Evolutionary conservation across 2,113 vertebrate species (phyloP), one percentile per base, ranked within the genome.

Genomic region (Eptatretus burgeri): DNA sequence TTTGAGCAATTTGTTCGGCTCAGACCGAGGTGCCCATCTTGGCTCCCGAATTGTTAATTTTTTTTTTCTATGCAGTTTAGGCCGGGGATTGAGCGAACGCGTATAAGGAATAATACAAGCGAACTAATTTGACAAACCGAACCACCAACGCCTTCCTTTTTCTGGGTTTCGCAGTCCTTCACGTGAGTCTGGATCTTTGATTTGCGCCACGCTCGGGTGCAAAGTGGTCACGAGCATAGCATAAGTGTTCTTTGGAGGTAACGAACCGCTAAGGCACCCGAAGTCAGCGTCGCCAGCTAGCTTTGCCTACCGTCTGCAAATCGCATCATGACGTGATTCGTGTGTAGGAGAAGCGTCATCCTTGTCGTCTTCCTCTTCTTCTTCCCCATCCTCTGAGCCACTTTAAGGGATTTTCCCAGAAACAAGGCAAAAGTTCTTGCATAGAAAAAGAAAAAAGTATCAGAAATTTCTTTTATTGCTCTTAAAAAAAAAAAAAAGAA

Each of bases 351-450:
- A 41, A 41, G 3, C 27, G 27, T 60, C 56, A 60, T n/a, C 20
- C 20, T 60, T 13, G 56, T 60, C 11, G 56, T 60, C n/a, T 60
- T 60, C 20, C 56, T 60, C 56, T 11, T n/a, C 56, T 17, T 11
- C n/a, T 20, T 20, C 56, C 10, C 56, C 56, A n/a, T 60, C 20
- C 56, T 60, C 20, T 60, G 56, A 60, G 56, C 56, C 56, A 60
- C 56, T 60, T 60, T 60, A 60, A 60, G 56, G 56, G 56, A 60
- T 20, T 60, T 60, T 20, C 20, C 56, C 27, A 41, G 27, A 41
- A 41, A 41, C 27, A 41, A 41, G 27, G 27, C 27, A 7, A 3
- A 41, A 41, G 56, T 60, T 20, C 56, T 60, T 60, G 56, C 13
- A 60, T 60, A n/a, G 56, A n/a, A 17, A 10, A 20, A 14, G 52